Conservation (phyloP, 2,113 vertebrate genomes). For the Seriola quinqueradiata region DNA sequence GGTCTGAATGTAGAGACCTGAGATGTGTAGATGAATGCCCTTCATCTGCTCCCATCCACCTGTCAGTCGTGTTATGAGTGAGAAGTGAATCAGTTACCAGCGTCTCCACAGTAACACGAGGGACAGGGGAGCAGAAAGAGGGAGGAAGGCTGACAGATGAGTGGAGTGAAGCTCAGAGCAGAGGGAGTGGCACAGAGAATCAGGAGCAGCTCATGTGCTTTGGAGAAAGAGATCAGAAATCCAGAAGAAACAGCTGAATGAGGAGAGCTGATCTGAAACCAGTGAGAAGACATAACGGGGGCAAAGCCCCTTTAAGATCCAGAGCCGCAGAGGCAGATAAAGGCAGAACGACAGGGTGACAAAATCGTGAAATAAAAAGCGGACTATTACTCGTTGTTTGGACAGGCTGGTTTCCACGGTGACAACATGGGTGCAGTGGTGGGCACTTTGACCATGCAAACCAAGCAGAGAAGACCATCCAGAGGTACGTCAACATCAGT, state of each 20-base stretch:
- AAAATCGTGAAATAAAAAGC: constrained; percentile 35
- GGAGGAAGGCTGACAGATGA: constrained; percentile 69
- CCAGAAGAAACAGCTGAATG: constrained; percentile 61
- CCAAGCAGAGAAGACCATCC: constrained; percentile 95
- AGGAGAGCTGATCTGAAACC: constrained; percentile 52
- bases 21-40: constrained; percentile 19
- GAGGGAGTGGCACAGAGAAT: constrained; percentile 77
- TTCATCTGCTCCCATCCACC: constrained; percentile 27
- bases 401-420: constrained; percentile 76
- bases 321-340: constrained; percentile 33
- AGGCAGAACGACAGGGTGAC: constrained; percentile 34
- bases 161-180: constrained; percentile 62
- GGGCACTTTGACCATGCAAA: constrained; percentile 97
- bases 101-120: constrained; percentile 58
- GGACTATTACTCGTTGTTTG: constrained; percentile 73
- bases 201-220: constrained; percentile 67
- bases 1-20: background rate
- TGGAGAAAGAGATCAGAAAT: constrained; percentile 70
- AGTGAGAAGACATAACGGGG: constrained; percentile 41
- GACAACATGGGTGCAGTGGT: constrained; percentile 97
- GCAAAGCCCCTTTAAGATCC: constrained; percentile 51
- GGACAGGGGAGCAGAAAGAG: constrained; percentile 56
- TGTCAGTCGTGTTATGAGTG: constrained; percentile 37
- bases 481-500: constrained; percentile 90
- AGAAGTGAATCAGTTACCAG: constrained; percentile 37